These are phyloP conservation scores for Nemotelus pantherinus DNA, from an alignment of 2,888 invertebrate species.

Conservation along the genomic window DNA sequence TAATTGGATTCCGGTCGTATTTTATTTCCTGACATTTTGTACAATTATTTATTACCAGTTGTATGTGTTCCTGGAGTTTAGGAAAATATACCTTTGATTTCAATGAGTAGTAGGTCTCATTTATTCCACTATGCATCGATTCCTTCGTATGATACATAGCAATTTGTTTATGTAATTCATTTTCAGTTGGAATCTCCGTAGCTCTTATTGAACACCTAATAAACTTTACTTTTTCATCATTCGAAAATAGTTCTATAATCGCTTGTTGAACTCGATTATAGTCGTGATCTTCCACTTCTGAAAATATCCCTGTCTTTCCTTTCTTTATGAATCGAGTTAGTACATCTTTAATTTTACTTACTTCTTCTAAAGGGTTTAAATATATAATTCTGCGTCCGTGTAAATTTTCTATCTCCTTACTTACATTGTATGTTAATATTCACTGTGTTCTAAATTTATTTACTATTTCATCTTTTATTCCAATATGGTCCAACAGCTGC, in stretches of 20 bases:
- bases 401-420: constrained; percentile 39
- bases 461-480: constrained; percentile 49
- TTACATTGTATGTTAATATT: constrained; percentile 48
- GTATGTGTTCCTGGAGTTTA: constrained; percentile 48
- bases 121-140: constrained; percentile 50
- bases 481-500: constrained; percentile 48
- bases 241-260: constrained; percentile 47
- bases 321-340: constrained; percentile 43
- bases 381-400: constrained; percentile 46
- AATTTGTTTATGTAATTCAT: constrained; percentile 48
- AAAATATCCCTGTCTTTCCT: constrained; percentile 48
- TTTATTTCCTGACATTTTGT: constrained; percentile 44
- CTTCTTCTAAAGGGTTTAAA: constrained; percentile 39
- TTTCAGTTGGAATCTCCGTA: constrained; percentile 45
- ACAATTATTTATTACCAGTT: constrained; percentile 49
- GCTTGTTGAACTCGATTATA: constrained; percentile 49
- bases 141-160: constrained; percentile 49
- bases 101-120: constrained; percentile 46
- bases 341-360: constrained; percentile 42
- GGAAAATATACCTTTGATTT: constrained; percentile 49
- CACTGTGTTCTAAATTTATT: constrained; percentile 51
- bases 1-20: constrained; percentile 49
- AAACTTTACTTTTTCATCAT: constrained; percentile 42
- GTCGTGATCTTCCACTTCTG: constrained; percentile 45
- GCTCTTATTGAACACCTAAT: constrained; percentile 40